Evolutionary conservation across 2,888 invertebrate genomes (phyloP).

Genomic region (Tryphoninae sp.): DNA sequence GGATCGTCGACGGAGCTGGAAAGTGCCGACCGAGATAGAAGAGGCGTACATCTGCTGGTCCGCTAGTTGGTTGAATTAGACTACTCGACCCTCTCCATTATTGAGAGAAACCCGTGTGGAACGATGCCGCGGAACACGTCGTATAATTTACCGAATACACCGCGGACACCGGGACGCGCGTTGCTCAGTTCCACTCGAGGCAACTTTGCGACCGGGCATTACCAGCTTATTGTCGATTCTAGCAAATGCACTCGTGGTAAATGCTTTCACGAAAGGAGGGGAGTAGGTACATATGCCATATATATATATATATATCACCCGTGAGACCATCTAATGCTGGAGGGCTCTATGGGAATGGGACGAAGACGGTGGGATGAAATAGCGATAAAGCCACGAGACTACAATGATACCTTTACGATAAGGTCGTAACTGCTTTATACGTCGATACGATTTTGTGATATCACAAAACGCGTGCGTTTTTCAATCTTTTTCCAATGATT

Average conservation of each 20-base stretch:
- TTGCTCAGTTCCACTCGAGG: slow-evolving; percentile 25
- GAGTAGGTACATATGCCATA: too few relatives aligned
- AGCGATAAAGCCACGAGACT: neutral
- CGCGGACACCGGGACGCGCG: neutral
- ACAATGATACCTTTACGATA: slow-evolving; percentile 10
- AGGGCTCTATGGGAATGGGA: slow-evolving; percentile 6
- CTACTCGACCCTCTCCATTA: slow-evolving; percentile 74
- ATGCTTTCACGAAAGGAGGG: slow-evolving; percentile 8
- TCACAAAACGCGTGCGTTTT: too few relatives aligned
- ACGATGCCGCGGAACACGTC: slow-evolving; percentile 60
- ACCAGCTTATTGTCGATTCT: neutral
- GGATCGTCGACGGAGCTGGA: neutral
- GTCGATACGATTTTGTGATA: too few relatives aligned
- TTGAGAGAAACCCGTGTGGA: slow-evolving; percentile 71
- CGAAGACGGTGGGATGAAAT: neutral
- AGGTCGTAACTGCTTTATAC: neutral
- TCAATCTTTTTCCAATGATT: too few relatives aligned
- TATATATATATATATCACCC: neutral
- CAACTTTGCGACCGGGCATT: slow-evolving; percentile 25
- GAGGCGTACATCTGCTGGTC: slow-evolving; percentile 53
- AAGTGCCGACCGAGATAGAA: slow-evolving; percentile 25
- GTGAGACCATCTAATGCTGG: slow-evolving; percentile 3
- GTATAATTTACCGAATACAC: slow-evolving; percentile 24
- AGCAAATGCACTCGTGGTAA: neutral
- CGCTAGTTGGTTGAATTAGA: slow-evolving; percentile 73